Conservation (phyloP, 2,888 invertebrate genomes). For the Heterodera filipjevi region DNA sequence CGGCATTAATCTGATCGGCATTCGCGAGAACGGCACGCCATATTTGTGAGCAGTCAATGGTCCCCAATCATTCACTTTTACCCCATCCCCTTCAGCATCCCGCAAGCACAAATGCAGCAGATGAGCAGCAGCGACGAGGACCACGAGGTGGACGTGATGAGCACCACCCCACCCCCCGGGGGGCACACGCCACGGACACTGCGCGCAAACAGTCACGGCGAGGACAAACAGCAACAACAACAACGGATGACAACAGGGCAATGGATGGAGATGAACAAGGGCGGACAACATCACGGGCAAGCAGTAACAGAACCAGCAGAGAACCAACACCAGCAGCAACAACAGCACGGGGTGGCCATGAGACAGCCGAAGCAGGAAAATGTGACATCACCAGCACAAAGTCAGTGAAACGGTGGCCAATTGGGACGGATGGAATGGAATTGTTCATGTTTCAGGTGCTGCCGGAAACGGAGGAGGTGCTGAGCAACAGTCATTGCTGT, state of each 20-base stretch:
- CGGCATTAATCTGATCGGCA: conserved; percentile 21
- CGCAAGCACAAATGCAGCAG: background rate
- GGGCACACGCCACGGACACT: background rate
- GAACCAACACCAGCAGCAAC: background rate
- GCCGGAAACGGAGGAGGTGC: background rate
- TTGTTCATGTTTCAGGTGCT: too few relatives aligned
- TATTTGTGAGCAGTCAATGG: conserved; percentile 4
- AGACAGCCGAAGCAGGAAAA: conserved; percentile 2
- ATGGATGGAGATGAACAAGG: background rate
- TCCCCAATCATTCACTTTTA: background rate
- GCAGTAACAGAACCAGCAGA: background rate
- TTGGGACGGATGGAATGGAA: background rate
- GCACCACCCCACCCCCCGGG: background rate
- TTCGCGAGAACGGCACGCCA: conserved; percentile 24
- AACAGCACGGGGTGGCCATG: background rate
- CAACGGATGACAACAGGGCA: background rate
- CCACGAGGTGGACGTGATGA: conserved; percentile 21
- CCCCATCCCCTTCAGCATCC: background rate
- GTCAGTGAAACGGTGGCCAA: background rate
- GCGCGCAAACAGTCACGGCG: background rate
- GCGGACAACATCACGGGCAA: background rate
- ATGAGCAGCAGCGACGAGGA: conserved; percentile 26
- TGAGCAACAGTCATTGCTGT: conserved; percentile 13
- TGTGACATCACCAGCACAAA: background rate
- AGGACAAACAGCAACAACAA: background rate